Percentiles rank a stretch among this genome's conserved stretches.
These are phyloP conservation scores for Pocota personata DNA, from an alignment of 2,888 invertebrate genomes.

Conservation along the genomic window DNA sequence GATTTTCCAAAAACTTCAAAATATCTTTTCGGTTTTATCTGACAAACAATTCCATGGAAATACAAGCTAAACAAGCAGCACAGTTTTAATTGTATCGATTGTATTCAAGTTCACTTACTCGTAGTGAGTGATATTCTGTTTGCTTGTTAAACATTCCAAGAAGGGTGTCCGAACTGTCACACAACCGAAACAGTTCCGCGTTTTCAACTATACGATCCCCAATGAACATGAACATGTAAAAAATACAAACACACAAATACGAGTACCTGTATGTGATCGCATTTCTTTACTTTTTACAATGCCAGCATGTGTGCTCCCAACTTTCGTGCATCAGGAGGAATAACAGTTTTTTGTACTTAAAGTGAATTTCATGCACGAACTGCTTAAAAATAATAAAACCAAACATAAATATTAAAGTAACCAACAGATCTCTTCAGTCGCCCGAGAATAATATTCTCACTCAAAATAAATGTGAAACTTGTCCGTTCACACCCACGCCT, in stretches of 20 bases:
- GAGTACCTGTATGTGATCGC: conserved; percentile 12
- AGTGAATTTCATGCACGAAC: conserved; percentile 55
- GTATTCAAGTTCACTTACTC: conserved; percentile 43
- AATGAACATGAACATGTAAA: conserved; percentile 35
- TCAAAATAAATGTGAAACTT: conserved; percentile 47
- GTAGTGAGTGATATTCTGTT: conserved; percentile 35
- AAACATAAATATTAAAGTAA: neutral
- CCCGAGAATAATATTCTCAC: conserved; percentile 41
- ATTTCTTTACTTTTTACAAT: conserved; percentile 12
- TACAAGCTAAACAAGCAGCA: conserved; percentile 8
- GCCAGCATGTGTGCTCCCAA: neutral
- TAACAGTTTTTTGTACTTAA: conserved; percentile 65
- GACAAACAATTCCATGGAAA: conserved; percentile 27
- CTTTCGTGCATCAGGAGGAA: conserved; percentile 22
- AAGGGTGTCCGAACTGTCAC: conserved; percentile 50
- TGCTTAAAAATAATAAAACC: conserved; percentile 36
- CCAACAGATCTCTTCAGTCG: conserved; percentile 26
- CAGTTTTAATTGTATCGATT: conserved; percentile 29
- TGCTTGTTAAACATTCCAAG: conserved; percentile 47
- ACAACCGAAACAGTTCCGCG: conserved; percentile 16
- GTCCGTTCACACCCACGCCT: conserved; percentile 50
- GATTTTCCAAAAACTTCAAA: conserved; percentile 29
- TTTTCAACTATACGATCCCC: conserved; percentile 10
- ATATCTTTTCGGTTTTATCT: conserved; percentile 30
- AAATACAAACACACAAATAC: neutral